Percentiles rank a stretch among this genome's conserved stretches.
These are phyloP conservation scores for Smithornis capensis DNA, from an alignment of 2,113 vertebrate genomes.

Conservation along the genomic window DNA sequence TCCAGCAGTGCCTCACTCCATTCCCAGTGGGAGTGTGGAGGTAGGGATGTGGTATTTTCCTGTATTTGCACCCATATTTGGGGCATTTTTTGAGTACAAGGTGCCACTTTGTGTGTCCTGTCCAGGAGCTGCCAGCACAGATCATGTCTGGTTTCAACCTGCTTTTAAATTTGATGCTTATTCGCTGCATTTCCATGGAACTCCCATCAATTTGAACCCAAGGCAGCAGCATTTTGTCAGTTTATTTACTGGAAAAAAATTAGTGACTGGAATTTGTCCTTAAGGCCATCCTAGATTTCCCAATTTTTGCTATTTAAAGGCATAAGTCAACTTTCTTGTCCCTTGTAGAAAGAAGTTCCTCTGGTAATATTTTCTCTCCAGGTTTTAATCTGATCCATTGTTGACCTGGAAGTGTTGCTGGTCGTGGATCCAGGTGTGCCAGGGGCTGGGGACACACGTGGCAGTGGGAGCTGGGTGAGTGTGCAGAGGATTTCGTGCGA, in stretches of 20 bases:
- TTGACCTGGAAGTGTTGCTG: not conserved
- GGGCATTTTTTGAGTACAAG: too few relatives aligned
- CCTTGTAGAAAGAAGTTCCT: not conserved
- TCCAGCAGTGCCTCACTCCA: not conserved
- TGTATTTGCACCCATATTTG: rapidly evolving
- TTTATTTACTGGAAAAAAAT: not conserved
- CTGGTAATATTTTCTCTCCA: not conserved
- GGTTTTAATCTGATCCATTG: not conserved
- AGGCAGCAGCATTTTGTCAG: not conserved
- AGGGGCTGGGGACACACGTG: not conserved
- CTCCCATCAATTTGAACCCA: not conserved
- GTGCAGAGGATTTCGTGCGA: rapidly evolving
- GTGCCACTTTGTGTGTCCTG: too few relatives aligned
- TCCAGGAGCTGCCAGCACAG: not conserved
- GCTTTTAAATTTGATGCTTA: not conserved
- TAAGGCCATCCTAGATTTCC: not conserved
- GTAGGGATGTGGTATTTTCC: rapidly evolving
- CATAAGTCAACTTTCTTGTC: not conserved
- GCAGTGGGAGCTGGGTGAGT: not conserved
- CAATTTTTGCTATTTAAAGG: not conserved
- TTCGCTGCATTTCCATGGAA: not conserved
- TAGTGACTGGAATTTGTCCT: not conserved
- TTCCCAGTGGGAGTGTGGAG: not conserved
- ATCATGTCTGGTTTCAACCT: rapidly evolving
- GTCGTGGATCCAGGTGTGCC: not conserved